A percentile compares a stretch with the other conserved stretches of the same genome.
Conservation (phyloP, 2,797 vertebrate species). For the Megalops cyprinoides region DNA sequence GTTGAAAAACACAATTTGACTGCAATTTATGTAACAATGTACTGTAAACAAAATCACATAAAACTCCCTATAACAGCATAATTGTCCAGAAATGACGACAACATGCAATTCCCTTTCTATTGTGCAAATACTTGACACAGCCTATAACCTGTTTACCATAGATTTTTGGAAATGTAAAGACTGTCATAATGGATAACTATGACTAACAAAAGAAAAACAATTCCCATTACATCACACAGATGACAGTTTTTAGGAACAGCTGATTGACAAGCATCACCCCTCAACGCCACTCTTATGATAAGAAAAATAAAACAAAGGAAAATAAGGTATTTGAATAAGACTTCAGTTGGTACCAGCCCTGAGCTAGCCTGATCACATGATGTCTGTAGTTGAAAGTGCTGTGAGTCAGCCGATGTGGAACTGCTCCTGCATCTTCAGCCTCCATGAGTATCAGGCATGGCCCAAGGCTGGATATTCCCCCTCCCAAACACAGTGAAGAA, state of each 20-base stretch:
- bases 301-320: not conserved
- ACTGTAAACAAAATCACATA: conserved; percentile 4
- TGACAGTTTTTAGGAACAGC: not conserved
- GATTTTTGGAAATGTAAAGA: not conserved
- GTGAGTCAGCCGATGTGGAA: not conserved
- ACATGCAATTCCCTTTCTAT: conserved; percentile 2
- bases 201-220: not conserved
- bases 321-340: not conserved
- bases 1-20: not conserved
- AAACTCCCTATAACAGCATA: not conserved
- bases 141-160: not conserved
- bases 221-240: not conserved
- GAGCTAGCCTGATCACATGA: not conserved
- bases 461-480: conserved; percentile 91
- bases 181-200: not conserved
- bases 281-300: not conserved
- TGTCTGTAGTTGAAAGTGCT: not conserved
- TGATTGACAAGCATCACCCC: not conserved
- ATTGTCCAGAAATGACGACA: not conserved
- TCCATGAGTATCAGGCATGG: conserved; percentile 72
- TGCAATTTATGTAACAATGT: not conserved
- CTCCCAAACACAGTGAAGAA: conserved; percentile 86
- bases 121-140: not conserved
- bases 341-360: no score
- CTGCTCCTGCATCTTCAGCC: conserved; percentile 60